These are phyloP conservation scores for Corydoras maculifer DNA, from an alignment of 2,113 vertebrate species.

Conservation along the genomic window DNA sequence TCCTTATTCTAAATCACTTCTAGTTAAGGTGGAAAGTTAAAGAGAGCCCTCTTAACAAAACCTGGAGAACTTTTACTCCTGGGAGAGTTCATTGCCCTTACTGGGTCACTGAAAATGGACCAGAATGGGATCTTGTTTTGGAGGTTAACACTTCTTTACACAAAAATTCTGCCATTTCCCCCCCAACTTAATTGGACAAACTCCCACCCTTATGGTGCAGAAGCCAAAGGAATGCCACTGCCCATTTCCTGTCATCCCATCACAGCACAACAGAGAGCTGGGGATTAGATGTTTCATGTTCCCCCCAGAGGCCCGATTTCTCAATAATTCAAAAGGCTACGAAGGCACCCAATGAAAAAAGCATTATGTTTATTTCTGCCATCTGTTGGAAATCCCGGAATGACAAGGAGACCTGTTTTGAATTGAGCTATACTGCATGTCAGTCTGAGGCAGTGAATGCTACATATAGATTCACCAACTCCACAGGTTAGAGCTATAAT, in stretches of 20 bases:
- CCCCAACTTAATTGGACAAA: background rate
- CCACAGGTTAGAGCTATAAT: background rate
- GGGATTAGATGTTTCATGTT: constrained; percentile 31
- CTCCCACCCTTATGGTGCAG: background rate
- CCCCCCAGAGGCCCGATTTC: constrained; percentile 38
- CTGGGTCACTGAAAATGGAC: constrained; percentile 7
- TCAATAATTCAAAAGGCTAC: constrained; percentile 56
- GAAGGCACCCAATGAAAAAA: constrained; percentile 49
- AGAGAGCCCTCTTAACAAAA: too few relatives aligned
- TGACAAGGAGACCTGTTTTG: constrained; percentile 46
- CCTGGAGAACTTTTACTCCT: background rate
- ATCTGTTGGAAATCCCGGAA: constrained; percentile 56
- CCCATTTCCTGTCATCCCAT: constrained; percentile 28
- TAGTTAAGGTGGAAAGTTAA: too few relatives aligned
- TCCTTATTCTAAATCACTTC: too few relatives aligned
- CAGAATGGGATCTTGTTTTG: constrained; percentile 6
- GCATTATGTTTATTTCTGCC: constrained; percentile 64
- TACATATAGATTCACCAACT: constrained; percentile 28
- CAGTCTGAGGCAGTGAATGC: constrained; percentile 40
- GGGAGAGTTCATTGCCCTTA: background rate
- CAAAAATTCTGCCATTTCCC: background rate
- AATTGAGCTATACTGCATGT: constrained; percentile 55
- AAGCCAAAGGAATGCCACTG: constrained; percentile 22
- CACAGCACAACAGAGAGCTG: constrained; percentile 18
- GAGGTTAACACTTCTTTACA: background rate